Evolutionary conservation across 2,113 vertebrate species (phyloP).

Genomic region (Campylomormyrus tamandua): DNA sequence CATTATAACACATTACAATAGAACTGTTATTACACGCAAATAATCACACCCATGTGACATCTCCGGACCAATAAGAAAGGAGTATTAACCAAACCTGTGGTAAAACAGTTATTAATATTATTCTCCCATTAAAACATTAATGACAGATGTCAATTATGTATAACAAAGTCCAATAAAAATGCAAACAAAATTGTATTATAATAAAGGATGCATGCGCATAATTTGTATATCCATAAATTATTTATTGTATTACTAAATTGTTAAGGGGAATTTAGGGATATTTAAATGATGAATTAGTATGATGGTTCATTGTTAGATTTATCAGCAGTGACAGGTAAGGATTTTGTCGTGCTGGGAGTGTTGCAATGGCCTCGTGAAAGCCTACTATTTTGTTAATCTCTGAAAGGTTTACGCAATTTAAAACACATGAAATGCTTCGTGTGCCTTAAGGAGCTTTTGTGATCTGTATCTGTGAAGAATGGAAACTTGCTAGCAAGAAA

Average conservation of each 20-base stretch:
- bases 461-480: neutral
- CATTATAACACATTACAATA: neutral
- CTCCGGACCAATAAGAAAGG: neutral
- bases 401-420: neutral
- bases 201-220: neutral
- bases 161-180: neutral
- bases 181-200: neutral
- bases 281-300: neutral
- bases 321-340: neutral
- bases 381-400: neutral
- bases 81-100: neutral
- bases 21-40: neutral
- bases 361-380: neutral
- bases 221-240: neutral
- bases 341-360: neutral
- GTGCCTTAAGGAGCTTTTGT: neutral
- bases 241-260: neutral
- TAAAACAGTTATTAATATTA: neutral
- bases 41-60: neutral
- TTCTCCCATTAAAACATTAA: neutral
- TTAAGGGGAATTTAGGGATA: neutral
- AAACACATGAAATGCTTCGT: neutral
- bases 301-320: neutral
- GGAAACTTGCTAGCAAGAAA: neutral
- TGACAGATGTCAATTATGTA: neutral